Base-by-base conservation (phyloP, 2,113 vertebrate species). In the Phaethon lepturus region DNA sequence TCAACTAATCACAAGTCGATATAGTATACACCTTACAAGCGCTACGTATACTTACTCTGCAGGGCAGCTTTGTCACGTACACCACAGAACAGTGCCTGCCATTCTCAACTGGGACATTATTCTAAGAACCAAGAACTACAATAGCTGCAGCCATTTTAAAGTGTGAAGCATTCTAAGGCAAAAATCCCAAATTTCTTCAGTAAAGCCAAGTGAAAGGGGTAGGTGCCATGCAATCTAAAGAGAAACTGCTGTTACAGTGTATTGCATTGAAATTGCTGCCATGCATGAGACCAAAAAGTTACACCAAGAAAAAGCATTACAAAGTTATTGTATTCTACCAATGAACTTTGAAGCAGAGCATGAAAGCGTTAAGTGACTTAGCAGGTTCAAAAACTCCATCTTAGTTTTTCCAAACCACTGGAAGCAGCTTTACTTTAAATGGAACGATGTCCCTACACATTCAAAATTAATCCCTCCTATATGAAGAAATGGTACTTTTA, bases 311-410 rank as follows among this genome's bases (percentile, higher is more conserved):
- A 93, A 73, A 95, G 90, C 77, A 79, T 52, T 31, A n/a, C 76
- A 92, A 86, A 96, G 96, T 93, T 88, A 91, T 38, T 83, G 82
- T 20, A 1, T 71, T 71, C 53, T 40, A 80, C 72, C 80, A 96
- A 63, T 9, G 64, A 88, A 74, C 86, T 96, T 90, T 80, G 90
- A 94, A 92, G 88, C 86, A 63, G 67, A 90, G 91, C 58, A 29
- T 42, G 44, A 82, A 52, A 86, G 74, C 93, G 47, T 52, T 44
- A n/a, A 74, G 79, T 49, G 49, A 64, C 33, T 78, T 9, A 33
- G 90, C 86, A 88, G 58, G 67, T 95, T 95, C 84, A 80, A 68
- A 76, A 96, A 90, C 94, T 93, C 91, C 95, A 94, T 93, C 96
- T 86, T 73, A 38, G 16, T 42, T 93, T 89, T 90, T 83, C 84